Base-by-base conservation (phyloP, 2,888 invertebrate species). In the Craniophora ligustri region DNA sequence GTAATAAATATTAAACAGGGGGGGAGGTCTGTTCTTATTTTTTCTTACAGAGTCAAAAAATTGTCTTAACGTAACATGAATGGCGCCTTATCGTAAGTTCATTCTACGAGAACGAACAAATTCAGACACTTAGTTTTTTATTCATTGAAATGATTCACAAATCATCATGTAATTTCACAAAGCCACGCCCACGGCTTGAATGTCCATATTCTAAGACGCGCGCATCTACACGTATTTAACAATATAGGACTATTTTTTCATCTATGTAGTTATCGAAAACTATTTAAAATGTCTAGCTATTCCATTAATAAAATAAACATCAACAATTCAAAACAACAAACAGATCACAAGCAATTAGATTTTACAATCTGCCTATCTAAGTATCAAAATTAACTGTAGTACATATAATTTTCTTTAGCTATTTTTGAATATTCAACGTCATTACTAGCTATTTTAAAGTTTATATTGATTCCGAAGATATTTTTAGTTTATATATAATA, bases 311-410 rank as follows among this genome's bases (percentile, higher is more conserved):
- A 47, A 47, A 41, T 31, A 50, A 26, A 46, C 6, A n/a, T 34
- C 45, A 67, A 45, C 36, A 31, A 45, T 61, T 45, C 31, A 48
- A 66, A 56, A 63, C 30, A 66, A 60, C 32, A 53, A 42, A 50
- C 34, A n/a, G 36, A 59, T 59, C 16, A 63, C 38, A 58, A 40
- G 48, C 32, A 53, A 45, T 54, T 61, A 45, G 19, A 34, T 54
- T 44, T 18, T 16, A 38, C 15, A 35, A 35, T 35, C 34, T 18
- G 54, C 21, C 62, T 64, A 61, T 61, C 67, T 67, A 64, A 42
- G 26, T 51, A 51, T 66, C 15, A 67, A 63, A 61, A n/a, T 42
- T 44, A 34, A 34, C 44, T 30, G 40, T 67, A 28, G 32, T 46
- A 23, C 7, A 28, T 32, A 23, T 6, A 11, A 4, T 14, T 31